phyloP scores from a whole-genome alignment of 2,888 invertebrate genomes.

The Rhagophthalmus giganteus region DNA sequence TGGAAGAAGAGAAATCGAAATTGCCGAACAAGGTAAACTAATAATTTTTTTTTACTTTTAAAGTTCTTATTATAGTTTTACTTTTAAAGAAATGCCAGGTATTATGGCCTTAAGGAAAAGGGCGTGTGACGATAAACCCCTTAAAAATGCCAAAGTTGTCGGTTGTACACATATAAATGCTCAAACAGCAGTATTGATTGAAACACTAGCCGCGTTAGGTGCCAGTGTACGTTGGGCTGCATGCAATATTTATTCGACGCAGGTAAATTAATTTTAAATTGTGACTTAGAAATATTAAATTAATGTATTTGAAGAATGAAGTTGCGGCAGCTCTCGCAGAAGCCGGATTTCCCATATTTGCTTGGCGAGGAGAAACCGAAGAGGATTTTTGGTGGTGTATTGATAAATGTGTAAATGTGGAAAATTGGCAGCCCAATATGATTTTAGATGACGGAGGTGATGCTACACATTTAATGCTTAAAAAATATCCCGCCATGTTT shows the following conservation, averaged over 20 bases:
- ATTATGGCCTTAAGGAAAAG: conserved; percentile 92
- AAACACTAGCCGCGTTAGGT: conserved; percentile 84
- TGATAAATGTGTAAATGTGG: conserved; percentile 89
- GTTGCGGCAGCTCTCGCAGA: conserved; percentile 95
- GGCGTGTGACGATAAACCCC: conserved; percentile 90
- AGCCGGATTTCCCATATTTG: conserved; percentile 86
- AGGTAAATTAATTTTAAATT: conserved; percentile 55
- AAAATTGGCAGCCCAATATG: conserved; percentile 97
- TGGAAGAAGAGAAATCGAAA: conserved; percentile 95
- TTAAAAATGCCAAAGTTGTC: conserved; percentile 91
- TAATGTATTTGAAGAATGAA: conserved; percentile 72
- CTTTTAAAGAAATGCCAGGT: conserved; percentile 87
- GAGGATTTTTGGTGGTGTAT: conserved; percentile 99
- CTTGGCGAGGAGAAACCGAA: conserved; percentile 96
- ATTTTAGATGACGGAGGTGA: conserved; percentile 97
- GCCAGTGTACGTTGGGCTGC: conserved; percentile 95
- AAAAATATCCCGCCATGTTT: conserved; percentile 92
- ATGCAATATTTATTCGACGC: conserved; percentile 97
- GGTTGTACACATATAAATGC: conserved; percentile 99
- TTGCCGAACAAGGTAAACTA: conserved; percentile 83
- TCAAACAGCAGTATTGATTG: conserved; percentile 94
- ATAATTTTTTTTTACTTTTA: not conserved
- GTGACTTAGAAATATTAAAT: not conserved
- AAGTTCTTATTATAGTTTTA: too few species aligned
- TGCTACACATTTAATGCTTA: conserved; percentile 93